A percentile compares a stretch with the other conserved stretches of the same genome.
Conservation (phyloP, 2,797 vertebrate genomes). For the Pempheris klunzingeri region DNA sequence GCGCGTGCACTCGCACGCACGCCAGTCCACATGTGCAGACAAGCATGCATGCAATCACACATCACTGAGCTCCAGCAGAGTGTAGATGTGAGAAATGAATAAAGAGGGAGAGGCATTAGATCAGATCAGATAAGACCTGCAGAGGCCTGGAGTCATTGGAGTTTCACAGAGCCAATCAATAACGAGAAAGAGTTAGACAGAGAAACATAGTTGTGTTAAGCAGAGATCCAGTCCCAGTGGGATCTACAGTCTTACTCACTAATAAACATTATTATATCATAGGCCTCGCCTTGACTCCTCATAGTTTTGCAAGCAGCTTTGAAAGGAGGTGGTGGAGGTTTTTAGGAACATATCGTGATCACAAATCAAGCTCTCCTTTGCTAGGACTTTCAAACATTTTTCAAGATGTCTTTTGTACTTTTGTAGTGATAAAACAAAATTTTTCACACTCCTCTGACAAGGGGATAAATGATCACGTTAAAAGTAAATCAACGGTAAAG, state of each 20-base stretch:
- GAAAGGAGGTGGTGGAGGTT: slow-evolving; percentile 1
- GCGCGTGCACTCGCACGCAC: background rate
- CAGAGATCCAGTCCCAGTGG: slow-evolving; percentile 31
- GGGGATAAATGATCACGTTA: background rate
- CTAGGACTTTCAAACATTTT: background rate
- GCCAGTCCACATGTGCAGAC: too few relatives aligned
- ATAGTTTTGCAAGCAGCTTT: slow-evolving; percentile 1
- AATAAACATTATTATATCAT: slow-evolving; percentile 45
- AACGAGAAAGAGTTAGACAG: slow-evolving; percentile 34
- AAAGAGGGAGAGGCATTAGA: slow-evolving; percentile 31
- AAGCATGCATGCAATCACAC: slow-evolving; percentile 24
- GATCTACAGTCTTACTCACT: slow-evolving; percentile 31
- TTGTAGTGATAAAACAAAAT: background rate
- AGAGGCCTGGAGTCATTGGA: slow-evolving; percentile 30
- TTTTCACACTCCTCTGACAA: background rate
- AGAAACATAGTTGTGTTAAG: slow-evolving; percentile 31
- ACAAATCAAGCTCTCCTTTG: background rate
- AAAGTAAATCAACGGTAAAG: too few relatives aligned
- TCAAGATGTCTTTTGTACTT: background rate
- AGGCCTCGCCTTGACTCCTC: background rate
- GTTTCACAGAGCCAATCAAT: slow-evolving; percentile 52
- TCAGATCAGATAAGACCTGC: slow-evolving; percentile 48
- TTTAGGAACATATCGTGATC: background rate
- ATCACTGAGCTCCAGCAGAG: slow-evolving; percentile 25
- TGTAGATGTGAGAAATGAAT: slow-evolving; percentile 42